A percentile compares a stretch with the other conserved stretches of the same genome.
Evolutionary conservation across 2,888 invertebrate genomes (phyloP).

Genomic region (Mechanitis mazaeus): DNA sequence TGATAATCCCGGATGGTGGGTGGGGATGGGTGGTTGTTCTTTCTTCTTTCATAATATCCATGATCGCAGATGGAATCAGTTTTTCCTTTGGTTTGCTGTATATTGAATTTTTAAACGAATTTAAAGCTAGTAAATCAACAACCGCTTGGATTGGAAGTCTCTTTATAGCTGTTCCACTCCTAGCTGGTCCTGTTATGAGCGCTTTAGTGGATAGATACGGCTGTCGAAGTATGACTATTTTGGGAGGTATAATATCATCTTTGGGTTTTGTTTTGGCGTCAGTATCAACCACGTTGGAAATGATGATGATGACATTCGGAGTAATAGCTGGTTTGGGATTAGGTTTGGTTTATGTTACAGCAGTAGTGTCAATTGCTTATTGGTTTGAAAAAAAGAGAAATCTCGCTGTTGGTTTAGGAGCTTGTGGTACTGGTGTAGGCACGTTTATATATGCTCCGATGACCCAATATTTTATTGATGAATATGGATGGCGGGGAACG

Average conservation of each 20-base stretch:
- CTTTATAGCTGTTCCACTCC: slow-evolving; percentile 91
- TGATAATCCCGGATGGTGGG: slow-evolving; percentile 86
- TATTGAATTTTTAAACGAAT: slow-evolving; percentile 88
- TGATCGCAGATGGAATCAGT: slow-evolving; percentile 94
- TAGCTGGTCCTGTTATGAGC: slow-evolving; percentile 90
- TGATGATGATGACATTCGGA: slow-evolving; percentile 91
- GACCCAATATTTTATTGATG: slow-evolving; percentile 85
- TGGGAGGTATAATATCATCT: slow-evolving; percentile 84
- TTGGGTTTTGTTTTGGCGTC: slow-evolving; percentile 86
- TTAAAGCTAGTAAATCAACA: slow-evolving; percentile 86
- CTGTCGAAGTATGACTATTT: slow-evolving; percentile 85
- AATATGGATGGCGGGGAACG: slow-evolving; percentile 91
- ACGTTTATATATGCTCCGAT: slow-evolving; percentile 92
- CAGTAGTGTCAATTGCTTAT: slow-evolving; percentile 93
- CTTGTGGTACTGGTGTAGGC: slow-evolving; percentile 92
- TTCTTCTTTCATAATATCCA: slow-evolving; percentile 89
- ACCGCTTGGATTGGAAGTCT: slow-evolving; percentile 94
- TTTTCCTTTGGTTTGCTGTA: slow-evolving; percentile 95
- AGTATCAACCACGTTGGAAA: slow-evolving; percentile 82
- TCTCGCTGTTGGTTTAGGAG: slow-evolving; percentile 90
- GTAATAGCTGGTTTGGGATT: slow-evolving; percentile 89
- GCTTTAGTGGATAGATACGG: slow-evolving; percentile 91
- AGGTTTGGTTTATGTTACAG: slow-evolving; percentile 90
- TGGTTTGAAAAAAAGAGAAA: slow-evolving; percentile 94
- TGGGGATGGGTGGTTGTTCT: slow-evolving; percentile 95